A percentile compares a stretch with the other conserved stretches of the same genome.
Conservation (phyloP, 2,888 invertebrate species). For the Tyria jacobaeae region DNA sequence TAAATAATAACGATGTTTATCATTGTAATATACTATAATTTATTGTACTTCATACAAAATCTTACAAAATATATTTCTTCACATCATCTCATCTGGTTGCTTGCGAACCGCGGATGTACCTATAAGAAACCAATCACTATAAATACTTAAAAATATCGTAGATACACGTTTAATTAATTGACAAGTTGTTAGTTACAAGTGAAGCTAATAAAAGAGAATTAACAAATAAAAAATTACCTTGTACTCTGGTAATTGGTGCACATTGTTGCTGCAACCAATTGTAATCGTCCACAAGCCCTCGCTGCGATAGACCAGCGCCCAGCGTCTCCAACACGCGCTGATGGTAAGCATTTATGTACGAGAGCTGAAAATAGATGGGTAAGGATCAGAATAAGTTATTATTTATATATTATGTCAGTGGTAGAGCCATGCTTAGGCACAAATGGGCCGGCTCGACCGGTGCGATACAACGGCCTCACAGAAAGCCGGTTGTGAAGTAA, state of each 20-base stretch:
- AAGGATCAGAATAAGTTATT: too few relatives aligned
- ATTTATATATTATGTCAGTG: too few relatives aligned
- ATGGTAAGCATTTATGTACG: conserved; percentile 73
- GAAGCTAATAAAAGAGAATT: too few relatives aligned
- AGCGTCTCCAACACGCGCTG: conserved; percentile 63
- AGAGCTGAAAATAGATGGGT: conserved; percentile 55
- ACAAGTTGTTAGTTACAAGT: too few relatives aligned
- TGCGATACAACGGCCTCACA: too few relatives aligned
- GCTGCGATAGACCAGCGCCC: conserved; percentile 60
- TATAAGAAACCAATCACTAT: neutral
- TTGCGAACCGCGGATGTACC: neutral
- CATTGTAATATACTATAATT: neutral
- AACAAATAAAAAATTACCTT: neutral
- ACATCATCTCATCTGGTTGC: neutral
- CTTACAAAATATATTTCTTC: neutral
- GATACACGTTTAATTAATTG: too few relatives aligned
- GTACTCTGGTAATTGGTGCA: conserved; percentile 50
- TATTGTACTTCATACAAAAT: conserved; percentile 4
- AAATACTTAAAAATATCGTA: neutral
- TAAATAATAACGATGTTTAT: too few relatives aligned
- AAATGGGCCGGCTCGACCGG: too few relatives aligned
- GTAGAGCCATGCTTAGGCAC: too few relatives aligned
- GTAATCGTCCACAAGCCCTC: conserved; percentile 60
- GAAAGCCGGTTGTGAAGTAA: too few relatives aligned
- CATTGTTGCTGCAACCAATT: conserved; percentile 72